Conservation (phyloP, 2,888 invertebrate genomes). For the Pinctada fucata region DNA sequence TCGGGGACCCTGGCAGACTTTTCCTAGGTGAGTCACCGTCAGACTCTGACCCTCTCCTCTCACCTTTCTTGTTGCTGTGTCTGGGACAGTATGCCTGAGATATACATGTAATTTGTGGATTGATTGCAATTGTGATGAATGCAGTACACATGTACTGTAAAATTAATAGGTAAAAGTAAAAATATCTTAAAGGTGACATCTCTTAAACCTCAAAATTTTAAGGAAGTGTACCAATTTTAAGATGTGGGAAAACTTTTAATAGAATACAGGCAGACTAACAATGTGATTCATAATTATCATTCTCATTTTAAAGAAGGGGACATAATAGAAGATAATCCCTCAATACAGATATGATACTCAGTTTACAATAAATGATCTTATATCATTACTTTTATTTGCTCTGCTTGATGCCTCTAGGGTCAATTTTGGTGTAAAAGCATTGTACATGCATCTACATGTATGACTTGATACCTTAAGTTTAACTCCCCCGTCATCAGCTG, state of each 20-base stretch:
- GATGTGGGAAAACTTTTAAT: background rate
- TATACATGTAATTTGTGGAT: background rate
- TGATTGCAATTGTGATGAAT: too few relatives aligned
- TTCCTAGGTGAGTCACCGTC: slow-evolving; percentile 83
- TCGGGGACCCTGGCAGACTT: slow-evolving; percentile 80
- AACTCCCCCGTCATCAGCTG: slow-evolving; percentile 80
- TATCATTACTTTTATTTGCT: too few relatives aligned
- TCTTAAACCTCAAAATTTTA: background rate
- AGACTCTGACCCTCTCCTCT: slow-evolving; percentile 61
- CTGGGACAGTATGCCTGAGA: slow-evolving; percentile 94
- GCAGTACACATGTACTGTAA: too few relatives aligned
- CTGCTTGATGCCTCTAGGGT: too few relatives aligned
- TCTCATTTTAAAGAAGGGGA: too few relatives aligned
- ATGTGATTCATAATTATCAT: too few relatives aligned
- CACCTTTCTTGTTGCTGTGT: slow-evolving; percentile 85
- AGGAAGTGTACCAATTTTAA: background rate
- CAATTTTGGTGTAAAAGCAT: too few relatives aligned
- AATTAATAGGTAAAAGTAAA: background rate
- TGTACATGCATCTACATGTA: too few relatives aligned
- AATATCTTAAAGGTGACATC: background rate
- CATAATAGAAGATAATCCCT: too few relatives aligned
- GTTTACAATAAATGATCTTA: too few relatives aligned
- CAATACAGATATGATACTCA: too few relatives aligned
- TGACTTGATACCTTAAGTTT: slow-evolving; percentile 81
- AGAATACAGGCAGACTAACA: too few relatives aligned